Conservation (phyloP, 1,140 invertebrate genomes). For the Melitaea cinxia region DNA sequence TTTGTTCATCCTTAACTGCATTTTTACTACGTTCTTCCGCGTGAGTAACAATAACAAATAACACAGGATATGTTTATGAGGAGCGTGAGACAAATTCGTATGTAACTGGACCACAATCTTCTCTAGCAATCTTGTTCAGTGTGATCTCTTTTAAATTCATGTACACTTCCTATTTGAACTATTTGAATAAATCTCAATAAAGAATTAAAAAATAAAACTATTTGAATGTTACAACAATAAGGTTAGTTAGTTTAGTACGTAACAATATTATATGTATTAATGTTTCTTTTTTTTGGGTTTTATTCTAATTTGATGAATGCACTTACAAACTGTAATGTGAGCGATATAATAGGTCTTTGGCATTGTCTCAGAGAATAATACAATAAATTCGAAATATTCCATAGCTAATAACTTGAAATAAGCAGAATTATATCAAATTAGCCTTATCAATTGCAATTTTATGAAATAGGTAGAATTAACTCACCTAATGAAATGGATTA, state of each 20-base stretch:
- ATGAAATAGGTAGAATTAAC: background rate
- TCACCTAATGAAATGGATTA: background rate
- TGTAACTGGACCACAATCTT: constrained; percentile 37
- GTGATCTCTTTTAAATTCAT: constrained; percentile 1
- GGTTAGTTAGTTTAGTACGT: too few relatives aligned
- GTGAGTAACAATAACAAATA: constrained; percentile 41
- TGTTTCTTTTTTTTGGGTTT: too few relatives aligned
- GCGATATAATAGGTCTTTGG: constrained; percentile 9
- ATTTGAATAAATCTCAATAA: too few relatives aligned
- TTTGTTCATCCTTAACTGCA: constrained; percentile 29
- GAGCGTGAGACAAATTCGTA: constrained; percentile 37
- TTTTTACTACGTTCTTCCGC: constrained; percentile 45
- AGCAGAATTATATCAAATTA: constrained; percentile 5
- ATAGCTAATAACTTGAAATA: constrained; percentile 10
- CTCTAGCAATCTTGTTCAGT: constrained; percentile 23
- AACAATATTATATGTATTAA: too few relatives aligned
- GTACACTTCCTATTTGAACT: background rate
- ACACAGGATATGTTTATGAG: constrained; percentile 38
- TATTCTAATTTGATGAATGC: too few relatives aligned
- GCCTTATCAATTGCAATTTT: constrained; percentile 7
- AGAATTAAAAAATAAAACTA: too few relatives aligned
- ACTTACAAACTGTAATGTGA: background rate
- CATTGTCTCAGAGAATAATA: constrained; percentile 19
- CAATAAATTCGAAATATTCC: constrained; percentile 8
- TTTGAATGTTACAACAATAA: too few relatives aligned